A percentile compares a stretch with the other conserved stretches of the same genome.
Conservation (phyloP, 1,140 invertebrate species). For the Holotrichia oblita region DNA sequence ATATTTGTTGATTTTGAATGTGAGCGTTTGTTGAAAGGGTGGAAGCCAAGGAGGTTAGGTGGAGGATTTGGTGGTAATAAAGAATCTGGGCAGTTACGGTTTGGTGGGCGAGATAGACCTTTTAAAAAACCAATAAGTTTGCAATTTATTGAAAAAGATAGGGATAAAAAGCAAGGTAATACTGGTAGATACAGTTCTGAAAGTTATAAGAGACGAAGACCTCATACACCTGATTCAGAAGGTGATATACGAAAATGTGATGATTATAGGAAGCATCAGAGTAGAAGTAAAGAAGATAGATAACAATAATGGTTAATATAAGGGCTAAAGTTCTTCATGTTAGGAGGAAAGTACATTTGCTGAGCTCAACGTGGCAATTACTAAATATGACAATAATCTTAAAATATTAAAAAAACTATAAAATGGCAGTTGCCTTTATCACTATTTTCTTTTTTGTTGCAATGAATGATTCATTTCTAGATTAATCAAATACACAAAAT, state of each 20-base stretch:
- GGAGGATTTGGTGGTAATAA: conserved; percentile 89
- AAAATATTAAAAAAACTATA: no score
- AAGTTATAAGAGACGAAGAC: background rate
- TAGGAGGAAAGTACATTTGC: no score
- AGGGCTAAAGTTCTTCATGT: no score
- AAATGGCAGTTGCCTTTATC: no score
- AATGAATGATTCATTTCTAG: no score
- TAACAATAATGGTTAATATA: background rate
- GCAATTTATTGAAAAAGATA: conserved; percentile 50
- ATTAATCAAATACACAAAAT: no score
- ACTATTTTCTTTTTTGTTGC: no score
- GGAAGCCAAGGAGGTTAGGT: conserved; percentile 85
- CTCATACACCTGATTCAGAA: conserved; percentile 1
- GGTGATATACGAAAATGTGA: background rate
- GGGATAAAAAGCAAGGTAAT: background rate
- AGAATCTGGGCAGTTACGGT: conserved; percentile 87
- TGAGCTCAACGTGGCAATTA: no score
- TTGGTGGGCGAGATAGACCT: conserved; percentile 82
- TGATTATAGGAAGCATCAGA: background rate
- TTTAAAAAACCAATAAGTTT: conserved; percentile 72
- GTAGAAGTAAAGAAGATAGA: background rate
- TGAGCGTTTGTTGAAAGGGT: conserved; percentile 73
- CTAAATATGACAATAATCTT: no score
- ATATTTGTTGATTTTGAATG: conserved; percentile 77
- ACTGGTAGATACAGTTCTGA: background rate